A percentile compares a stretch with the other conserved stretches of the same genome.
Evolutionary conservation across 2,113 vertebrate species (phyloP).

Genomic region (Silurus meridionalis): DNA sequence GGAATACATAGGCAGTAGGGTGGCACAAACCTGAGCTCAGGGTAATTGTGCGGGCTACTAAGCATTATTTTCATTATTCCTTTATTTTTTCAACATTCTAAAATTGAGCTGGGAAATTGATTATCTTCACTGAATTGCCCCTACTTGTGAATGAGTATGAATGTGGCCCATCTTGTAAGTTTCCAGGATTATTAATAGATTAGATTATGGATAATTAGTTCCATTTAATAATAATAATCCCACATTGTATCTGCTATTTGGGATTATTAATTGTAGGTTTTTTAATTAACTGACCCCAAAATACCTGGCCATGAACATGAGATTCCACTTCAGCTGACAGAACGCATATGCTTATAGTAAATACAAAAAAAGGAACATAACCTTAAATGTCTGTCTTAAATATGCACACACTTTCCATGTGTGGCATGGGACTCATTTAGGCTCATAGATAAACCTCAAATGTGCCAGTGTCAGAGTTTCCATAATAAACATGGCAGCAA

Average conservation of each 20-base stretch:
- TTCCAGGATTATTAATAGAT: background rate
- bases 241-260: background rate
- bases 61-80: background rate
- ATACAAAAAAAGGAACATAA: constrained; percentile 1
- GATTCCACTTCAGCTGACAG: background rate
- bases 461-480: constrained; percentile 18
- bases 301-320: background rate
- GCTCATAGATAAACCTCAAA: constrained; percentile 26
- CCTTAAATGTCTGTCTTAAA: constrained; percentile 10
- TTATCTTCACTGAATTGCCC: background rate
- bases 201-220: constrained; percentile 20
- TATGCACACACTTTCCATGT: background rate
- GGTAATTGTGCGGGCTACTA: background rate
- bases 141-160: background rate
- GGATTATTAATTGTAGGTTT: background rate
- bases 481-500: constrained; percentile 10
- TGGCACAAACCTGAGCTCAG: background rate
- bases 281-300: background rate
- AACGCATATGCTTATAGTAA: background rate
- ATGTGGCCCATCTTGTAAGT: background rate
- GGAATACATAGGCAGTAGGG: background rate
- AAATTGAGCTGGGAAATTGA: background rate
- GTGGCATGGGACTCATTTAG: background rate
- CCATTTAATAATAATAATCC: background rate
- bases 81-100: background rate